These are phyloP conservation scores for Philereme transversata DNA, from an alignment of 2,888 invertebrate genomes.

Conservation along the genomic window DNA sequence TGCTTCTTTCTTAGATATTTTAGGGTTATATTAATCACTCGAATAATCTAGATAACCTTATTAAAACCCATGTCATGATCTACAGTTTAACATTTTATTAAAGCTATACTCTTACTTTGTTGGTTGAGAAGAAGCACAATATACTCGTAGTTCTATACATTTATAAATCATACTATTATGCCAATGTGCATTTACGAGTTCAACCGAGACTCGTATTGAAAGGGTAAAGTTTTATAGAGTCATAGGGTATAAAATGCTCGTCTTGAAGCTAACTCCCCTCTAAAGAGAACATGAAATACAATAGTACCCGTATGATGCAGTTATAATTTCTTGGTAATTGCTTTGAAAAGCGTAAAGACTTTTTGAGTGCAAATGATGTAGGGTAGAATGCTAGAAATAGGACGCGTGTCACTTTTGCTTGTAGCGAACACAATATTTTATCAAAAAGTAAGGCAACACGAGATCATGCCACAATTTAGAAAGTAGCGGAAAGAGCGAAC, in stretches of 20 bases:
- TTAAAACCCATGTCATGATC: too few relatives aligned
- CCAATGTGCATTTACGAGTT: slow-evolving; percentile 42
- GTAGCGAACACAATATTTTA: slow-evolving; percentile 12
- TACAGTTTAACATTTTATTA: too few relatives aligned
- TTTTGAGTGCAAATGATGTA: slow-evolving; percentile 21
- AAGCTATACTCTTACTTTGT: too few relatives aligned
- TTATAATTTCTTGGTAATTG: slow-evolving; percentile 8
- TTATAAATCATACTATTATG: slow-evolving; percentile 42
- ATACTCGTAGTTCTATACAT: neutral
- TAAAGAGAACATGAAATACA: slow-evolving; percentile 15
- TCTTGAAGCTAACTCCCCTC: slow-evolving; percentile 3
- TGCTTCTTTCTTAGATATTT: too few relatives aligned
- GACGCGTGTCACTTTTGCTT: slow-evolving; percentile 23
- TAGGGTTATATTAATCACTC: too few relatives aligned
- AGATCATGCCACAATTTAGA: slow-evolving; percentile 52
- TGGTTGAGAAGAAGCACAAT: too few relatives aligned
- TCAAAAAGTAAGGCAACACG: slow-evolving; percentile 42
- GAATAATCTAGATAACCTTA: too few relatives aligned
- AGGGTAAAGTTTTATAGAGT: slow-evolving; percentile 37
- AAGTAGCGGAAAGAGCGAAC: slow-evolving; percentile 57
- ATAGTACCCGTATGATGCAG: slow-evolving; percentile 10
- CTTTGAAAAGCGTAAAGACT: slow-evolving; percentile 1
- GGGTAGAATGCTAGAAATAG: slow-evolving; percentile 5
- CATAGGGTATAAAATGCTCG: slow-evolving; percentile 22
- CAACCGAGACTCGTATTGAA: slow-evolving; percentile 35